Evolutionary conservation across 1,140 invertebrate species (phyloP).

Genomic region (Solenopsis invicta): DNA sequence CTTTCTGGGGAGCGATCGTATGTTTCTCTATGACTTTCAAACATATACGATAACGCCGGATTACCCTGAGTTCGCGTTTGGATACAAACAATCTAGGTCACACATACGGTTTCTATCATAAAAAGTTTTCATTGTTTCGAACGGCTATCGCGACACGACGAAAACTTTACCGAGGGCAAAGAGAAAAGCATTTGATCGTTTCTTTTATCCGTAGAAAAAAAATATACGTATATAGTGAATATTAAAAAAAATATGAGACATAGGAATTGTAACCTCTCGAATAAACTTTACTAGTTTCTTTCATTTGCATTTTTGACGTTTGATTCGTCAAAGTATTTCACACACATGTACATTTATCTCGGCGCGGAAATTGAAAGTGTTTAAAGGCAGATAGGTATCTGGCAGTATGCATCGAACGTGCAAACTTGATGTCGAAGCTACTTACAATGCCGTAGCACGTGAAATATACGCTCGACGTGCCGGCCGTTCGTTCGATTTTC

Average conservation of each 20-base stretch:
- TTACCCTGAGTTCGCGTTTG: constrained; percentile 32
- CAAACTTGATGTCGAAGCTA: constrained; percentile 57
- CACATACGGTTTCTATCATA: not conserved
- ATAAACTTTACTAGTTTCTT: not conserved
- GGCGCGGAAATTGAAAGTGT: constrained; percentile 75
- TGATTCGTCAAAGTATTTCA: constrained; percentile 4
- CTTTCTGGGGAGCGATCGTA: constrained; percentile 69
- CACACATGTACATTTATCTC: constrained; percentile 57
- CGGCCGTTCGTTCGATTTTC: constrained; percentile 66
- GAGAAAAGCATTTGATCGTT: not conserved
- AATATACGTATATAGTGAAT: not conserved
- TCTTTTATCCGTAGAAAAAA: not conserved
- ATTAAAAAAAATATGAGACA: not conserved
- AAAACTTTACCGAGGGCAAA: constrained; percentile 14
- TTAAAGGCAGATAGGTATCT: constrained; percentile 67
- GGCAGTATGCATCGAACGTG: constrained; percentile 60
- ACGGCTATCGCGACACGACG: not conserved
- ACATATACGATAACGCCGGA: constrained; percentile 53
- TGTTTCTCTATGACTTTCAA: constrained; percentile 66
- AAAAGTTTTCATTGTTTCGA: constrained; percentile 31
- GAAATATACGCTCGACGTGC: constrained; percentile 64
- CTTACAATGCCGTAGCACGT: constrained; percentile 56
- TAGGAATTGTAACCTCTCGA: not conserved
- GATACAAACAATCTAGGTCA: constrained; percentile 36
- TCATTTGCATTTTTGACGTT: constrained; percentile 20